Conservation (phyloP, 2,113 vertebrate species). For the Myrmophylax atrothorax region DNA sequence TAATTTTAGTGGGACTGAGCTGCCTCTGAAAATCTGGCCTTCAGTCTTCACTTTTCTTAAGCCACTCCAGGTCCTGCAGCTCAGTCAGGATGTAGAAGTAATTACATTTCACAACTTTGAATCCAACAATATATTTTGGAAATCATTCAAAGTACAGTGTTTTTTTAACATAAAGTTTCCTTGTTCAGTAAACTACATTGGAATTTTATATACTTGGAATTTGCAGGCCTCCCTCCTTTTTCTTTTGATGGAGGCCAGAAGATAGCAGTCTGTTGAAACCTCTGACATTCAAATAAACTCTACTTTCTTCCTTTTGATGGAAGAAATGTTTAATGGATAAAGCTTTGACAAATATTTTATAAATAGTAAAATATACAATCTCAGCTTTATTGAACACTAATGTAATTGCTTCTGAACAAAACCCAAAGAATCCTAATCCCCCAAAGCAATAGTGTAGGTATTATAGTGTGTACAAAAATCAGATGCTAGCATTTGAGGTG, state of each 20-base stretch:
- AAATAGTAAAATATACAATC: not conserved
- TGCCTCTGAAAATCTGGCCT: constrained; percentile 9
- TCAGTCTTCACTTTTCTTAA: not conserved
- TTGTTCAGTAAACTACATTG: not conserved
- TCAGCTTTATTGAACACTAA: not conserved
- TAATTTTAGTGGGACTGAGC: constrained; percentile 14
- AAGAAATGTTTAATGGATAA: not conserved
- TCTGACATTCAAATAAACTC: not conserved
- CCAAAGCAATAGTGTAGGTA: not conserved
- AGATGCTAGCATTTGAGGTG: constrained; percentile 10
- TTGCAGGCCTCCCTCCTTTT: not conserved
- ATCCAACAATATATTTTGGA: constrained; percentile 13
- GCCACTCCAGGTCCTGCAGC: not conserved
- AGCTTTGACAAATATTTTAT: not conserved
- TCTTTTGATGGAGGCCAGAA: not conserved
- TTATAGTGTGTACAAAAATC: not conserved
- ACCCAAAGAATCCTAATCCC: not conserved
- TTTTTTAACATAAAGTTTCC: constrained; percentile 7
- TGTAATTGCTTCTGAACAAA: not conserved
- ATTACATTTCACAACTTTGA: constrained; percentile 31
- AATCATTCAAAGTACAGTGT: not conserved
- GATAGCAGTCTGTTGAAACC: not conserved
- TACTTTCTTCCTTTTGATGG: not conserved
- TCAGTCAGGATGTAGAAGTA: constrained; percentile 37
- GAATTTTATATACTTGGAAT: not conserved